Evolutionary conservation across 2,113 vertebrate species (phyloP).

Genomic region (Mastomys coucha): DNA sequence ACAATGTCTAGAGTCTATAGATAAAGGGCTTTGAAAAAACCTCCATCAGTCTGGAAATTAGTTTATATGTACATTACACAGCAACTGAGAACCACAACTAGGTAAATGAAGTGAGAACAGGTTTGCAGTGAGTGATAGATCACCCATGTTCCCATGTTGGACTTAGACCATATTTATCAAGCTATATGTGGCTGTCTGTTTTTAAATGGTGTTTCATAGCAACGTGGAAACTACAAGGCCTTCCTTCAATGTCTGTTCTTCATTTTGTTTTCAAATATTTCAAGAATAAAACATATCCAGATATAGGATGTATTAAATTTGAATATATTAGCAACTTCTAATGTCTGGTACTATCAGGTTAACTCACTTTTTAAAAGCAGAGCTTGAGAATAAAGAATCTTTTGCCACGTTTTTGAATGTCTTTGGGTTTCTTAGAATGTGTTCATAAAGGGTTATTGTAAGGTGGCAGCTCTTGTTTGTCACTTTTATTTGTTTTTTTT

Average conservation of each 20-base stretch:
- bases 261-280: constrained; percentile 57
- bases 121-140: constrained; percentile 27
- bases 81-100: constrained; percentile 19
- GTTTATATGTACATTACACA: constrained; percentile 20
- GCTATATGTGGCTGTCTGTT: neutral
- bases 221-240: neutral
- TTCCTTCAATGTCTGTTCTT: constrained; percentile 3
- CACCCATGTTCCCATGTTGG: neutral
- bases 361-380: constrained; percentile 12
- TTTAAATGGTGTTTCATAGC: constrained; percentile 29
- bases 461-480: constrained; percentile 34
- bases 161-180: neutral
- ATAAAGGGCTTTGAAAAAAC: constrained; percentile 25
- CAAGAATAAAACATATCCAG: constrained; percentile 9
- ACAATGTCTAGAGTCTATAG: constrained; percentile 1
- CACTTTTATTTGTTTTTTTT: constrained; percentile 5
- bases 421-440: constrained; percentile 28
- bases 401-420: constrained; percentile 29
- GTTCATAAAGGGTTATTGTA: constrained; percentile 22
- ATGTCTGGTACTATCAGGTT: constrained; percentile 2
- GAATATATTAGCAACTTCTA: constrained; percentile 30
- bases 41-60: constrained; percentile 21
- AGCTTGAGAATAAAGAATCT: constrained; percentile 34
- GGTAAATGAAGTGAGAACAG: constrained; percentile 40
- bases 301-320: constrained; percentile 48